A percentile compares a stretch with the other conserved stretches of the same genome.
phyloP scores from a whole-genome alignment of 2,113 vertebrate species.

The Meleagris gallopavo region DNA sequence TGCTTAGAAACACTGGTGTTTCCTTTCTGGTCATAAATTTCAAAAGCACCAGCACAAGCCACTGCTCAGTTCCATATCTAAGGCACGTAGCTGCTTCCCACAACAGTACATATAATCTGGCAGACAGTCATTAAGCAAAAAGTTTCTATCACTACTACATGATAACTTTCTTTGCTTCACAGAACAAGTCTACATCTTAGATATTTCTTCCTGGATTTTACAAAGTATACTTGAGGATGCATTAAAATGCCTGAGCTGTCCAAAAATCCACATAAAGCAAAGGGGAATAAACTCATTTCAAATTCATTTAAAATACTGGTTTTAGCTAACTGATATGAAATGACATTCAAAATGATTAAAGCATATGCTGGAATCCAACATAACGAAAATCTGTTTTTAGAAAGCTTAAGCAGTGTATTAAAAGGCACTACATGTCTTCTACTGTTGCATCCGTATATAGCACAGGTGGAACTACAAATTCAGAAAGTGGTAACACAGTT shows the following conservation, averaged over 20 bases:
- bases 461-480: background rate
- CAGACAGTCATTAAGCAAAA: background rate
- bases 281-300: background rate
- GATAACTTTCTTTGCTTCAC: background rate
- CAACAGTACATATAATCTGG: background rate
- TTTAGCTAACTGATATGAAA: background rate
- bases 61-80: background rate
- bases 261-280: background rate
- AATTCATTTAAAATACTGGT: background rate
- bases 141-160: background rate
- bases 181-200: background rate
- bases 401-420: background rate
- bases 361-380: background rate
- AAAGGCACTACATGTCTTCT: background rate
- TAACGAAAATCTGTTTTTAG: background rate
- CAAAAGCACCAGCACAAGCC: background rate
- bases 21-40: conserved; percentile 3
- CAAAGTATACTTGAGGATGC: background rate
- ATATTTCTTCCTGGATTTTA: background rate
- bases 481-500: background rate
- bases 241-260: background rate
- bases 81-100: background rate
- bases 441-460: background rate
- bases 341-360: background rate
- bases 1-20: background rate